These are phyloP conservation scores for Gari tellinella DNA, from an alignment of 2,888 invertebrate species.

Conservation along the genomic window DNA sequence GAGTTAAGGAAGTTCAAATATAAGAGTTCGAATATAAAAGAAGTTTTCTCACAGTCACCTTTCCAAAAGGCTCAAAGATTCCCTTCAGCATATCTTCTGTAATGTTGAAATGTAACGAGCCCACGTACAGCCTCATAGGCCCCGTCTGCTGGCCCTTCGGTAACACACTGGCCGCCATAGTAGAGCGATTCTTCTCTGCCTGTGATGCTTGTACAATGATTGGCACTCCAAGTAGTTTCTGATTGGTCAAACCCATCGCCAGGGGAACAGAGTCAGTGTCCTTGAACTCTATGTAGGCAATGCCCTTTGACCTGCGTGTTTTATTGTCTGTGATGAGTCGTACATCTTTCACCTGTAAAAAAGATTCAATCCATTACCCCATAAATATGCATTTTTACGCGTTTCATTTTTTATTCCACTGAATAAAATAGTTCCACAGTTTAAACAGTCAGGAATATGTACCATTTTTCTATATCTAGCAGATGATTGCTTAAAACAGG, in stretches of 20 bases:
- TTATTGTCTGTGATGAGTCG: slow-evolving; percentile 99
- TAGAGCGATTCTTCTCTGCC: slow-evolving; percentile 89
- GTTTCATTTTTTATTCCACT: no score
- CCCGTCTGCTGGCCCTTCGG: slow-evolving; percentile 87
- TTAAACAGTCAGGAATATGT: no score
- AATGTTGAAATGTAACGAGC: slow-evolving; percentile 98
- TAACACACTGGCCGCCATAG: slow-evolving; percentile 76
- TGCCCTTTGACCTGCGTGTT: slow-evolving; percentile 99
- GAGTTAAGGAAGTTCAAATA: no score
- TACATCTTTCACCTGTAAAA: slow-evolving; percentile 91
- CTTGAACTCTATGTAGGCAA: slow-evolving; percentile 99
- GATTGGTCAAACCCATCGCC: slow-evolving; percentile 97
- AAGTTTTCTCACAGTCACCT: slow-evolving; percentile 84
- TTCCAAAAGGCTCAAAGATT: slow-evolving; percentile 99
- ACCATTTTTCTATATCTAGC: no score
- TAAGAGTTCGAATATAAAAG: no score
- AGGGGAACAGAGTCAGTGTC: slow-evolving; percentile 98
- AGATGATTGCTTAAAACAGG: no score
- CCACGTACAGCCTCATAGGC: slow-evolving; percentile 98
- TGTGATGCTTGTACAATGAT: slow-evolving; percentile 99
- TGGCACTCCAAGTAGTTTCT: slow-evolving; percentile 97
- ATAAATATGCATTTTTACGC: no score
- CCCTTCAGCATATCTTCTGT: slow-evolving; percentile 99
- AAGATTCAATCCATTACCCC: no score
- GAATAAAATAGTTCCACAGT: no score